Conservation (phyloP, 37 sponge, comb jelly and placozoan species). For the Haliclona indistincta region DNA sequence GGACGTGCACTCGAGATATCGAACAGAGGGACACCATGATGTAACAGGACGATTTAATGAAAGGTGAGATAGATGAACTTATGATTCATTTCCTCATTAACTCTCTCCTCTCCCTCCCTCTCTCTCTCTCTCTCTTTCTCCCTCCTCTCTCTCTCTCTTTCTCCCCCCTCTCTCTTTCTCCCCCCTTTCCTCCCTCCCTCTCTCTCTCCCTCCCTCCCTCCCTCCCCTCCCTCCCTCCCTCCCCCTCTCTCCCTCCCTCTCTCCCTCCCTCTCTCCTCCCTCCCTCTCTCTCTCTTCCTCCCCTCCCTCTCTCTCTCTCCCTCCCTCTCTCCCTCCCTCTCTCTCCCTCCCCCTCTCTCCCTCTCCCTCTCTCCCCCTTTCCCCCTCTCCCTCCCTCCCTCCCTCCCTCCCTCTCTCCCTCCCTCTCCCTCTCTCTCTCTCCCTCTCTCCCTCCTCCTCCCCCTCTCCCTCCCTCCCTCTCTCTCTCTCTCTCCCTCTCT, state of each 20-base stretch:
- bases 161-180: too few relatives aligned
- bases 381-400: neutral
- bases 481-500: neutral
- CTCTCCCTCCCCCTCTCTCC: too few relatives aligned
- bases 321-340: too few relatives aligned
- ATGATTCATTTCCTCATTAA: neutral
- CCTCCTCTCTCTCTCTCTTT: neutral
- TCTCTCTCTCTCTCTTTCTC: neutral
- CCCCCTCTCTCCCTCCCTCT: too few relatives aligned
- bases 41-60: constrained; percentile 94
- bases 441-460: neutral
- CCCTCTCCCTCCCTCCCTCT: neutral
- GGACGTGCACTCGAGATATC: constrained; percentile 91
- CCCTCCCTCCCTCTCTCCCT: neutral
- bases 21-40: constrained; percentile 88
- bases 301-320: too few relatives aligned
- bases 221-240: too few relatives aligned
- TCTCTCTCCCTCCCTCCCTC: too few relatives aligned
- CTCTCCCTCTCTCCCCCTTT: too few relatives aligned
- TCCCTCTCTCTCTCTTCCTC: too few relatives aligned
- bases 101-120: too few relatives aligned
- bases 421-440: neutral
- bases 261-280: too few relatives aligned
- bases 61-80: constrained; percentile 48
- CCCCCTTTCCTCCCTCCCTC: too few relatives aligned